phyloP scores from a whole-genome alignment of 2,113 vertebrate species.

The Lota lota region DNA sequence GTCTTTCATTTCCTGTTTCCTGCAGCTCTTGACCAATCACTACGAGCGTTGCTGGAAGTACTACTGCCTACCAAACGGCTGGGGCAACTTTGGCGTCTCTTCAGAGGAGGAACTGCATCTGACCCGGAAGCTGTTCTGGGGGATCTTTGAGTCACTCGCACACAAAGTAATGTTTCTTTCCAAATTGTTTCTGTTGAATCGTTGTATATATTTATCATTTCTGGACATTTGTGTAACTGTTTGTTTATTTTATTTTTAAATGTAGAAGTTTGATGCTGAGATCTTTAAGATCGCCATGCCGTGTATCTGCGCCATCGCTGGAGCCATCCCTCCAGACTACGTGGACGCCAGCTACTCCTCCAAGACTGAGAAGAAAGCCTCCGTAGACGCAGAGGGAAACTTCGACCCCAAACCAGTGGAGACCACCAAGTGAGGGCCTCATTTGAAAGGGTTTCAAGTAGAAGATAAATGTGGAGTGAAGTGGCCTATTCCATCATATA shows the following conservation, averaged over 20 bases:
- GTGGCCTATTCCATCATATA: too few species aligned
- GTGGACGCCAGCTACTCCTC: conserved; percentile 93
- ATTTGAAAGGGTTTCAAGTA: not conserved
- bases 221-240: not conserved
- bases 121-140: conserved; percentile 93
- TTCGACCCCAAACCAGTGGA: conserved; percentile 93
- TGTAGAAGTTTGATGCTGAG: conserved; percentile 86
- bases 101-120: conserved; percentile 94
- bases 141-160: conserved; percentile 90
- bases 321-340: conserved; percentile 90
- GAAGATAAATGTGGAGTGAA: not conserved
- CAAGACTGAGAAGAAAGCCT: conserved; percentile 91
- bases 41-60: conserved; percentile 96
- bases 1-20: not conserved
- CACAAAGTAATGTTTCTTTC: conserved; percentile 77
- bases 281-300: conserved; percentile 92
- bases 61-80: conserved; percentile 91
- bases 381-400: conserved; percentile 91
- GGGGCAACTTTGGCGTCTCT: conserved; percentile 88
- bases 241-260: conserved; percentile 12
- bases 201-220: not conserved
- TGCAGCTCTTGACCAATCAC: conserved; percentile 90
- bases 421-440: conserved; percentile 81
- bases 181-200: not conserved
- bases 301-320: conserved; percentile 89